Evolutionary conservation across 2,888 invertebrate species (phyloP).

Genomic region (Meghimatium bilineatum): DNA sequence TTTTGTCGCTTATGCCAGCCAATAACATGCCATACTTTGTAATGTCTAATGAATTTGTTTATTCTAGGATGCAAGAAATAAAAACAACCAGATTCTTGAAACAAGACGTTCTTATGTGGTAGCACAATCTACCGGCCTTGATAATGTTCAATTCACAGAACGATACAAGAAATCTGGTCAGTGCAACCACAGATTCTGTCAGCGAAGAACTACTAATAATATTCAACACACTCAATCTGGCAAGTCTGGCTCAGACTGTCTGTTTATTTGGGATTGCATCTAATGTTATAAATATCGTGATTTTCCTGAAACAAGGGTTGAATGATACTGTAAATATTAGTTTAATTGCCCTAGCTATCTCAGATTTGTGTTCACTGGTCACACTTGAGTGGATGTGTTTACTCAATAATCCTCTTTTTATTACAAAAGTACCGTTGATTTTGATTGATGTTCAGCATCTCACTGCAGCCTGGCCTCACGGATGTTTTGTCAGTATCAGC

Average conservation of each 20-base stretch:
- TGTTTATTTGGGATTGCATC: neutral
- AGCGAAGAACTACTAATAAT: neutral
- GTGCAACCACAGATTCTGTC: neutral
- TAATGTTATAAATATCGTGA: neutral
- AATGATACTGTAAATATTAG: constrained; percentile 7
- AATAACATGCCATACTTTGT: too few species aligned
- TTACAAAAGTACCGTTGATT: neutral
- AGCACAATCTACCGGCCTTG: too few species aligned
- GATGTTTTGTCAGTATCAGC: neutral
- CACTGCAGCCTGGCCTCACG: constrained; percentile 26
- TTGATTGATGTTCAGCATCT: neutral
- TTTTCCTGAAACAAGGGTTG: neutral
- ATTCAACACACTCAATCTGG: neutral
- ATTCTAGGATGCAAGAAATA: too few species aligned
- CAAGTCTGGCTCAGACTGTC: neutral
- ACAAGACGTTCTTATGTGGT: too few species aligned
- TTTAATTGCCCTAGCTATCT: neutral
- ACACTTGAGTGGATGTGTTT: neutral
- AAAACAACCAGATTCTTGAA: too few species aligned
- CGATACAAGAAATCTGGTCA: neutral
- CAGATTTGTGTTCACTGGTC: constrained; percentile 1
- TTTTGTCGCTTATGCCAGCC: too few species aligned
- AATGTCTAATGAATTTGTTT: too few species aligned
- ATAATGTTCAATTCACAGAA: neutral
- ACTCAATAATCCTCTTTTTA: neutral